phyloP scores from a whole-genome alignment of 1,140 invertebrate genomes.

The Drosophila serrata region DNA sequence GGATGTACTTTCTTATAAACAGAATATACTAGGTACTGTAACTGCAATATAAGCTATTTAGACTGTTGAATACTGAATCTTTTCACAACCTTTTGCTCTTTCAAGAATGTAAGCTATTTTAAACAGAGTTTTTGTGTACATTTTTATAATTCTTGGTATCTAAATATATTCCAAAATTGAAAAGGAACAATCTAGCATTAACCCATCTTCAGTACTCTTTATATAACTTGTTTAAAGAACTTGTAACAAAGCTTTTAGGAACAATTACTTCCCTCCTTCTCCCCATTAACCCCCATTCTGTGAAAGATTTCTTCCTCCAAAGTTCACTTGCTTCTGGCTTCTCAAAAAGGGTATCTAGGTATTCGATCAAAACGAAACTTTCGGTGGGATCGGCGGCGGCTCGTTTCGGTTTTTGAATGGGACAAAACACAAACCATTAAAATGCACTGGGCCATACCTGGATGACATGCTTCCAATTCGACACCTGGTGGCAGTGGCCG shows the following conservation, averaged over 20 bases:
- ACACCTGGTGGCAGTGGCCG: conserved; percentile 91
- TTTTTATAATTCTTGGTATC: no score
- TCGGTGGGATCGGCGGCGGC: conserved; percentile 17
- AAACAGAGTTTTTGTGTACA: no score
- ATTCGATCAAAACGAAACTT: conserved; percentile 18
- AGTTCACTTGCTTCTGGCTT: no score
- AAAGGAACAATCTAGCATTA: not conserved
- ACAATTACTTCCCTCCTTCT: not conserved
- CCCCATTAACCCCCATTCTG: no score
- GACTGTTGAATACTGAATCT: not conserved
- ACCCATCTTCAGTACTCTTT: not conserved
- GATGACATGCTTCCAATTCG: conserved; percentile 93
- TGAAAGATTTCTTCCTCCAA: not conserved
- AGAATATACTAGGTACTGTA: not conserved
- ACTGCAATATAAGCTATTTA: no score
- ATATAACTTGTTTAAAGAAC: no score
- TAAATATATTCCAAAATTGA: no score
- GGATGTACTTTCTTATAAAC: not conserved
- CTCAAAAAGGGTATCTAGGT: not conserved
- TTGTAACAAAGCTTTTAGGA: no score
- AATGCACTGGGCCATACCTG: conserved; percentile 87
- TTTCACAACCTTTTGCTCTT: not conserved
- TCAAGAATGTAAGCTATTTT: no score
- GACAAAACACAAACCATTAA: conserved; percentile 78
- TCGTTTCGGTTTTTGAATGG: conserved; percentile 60